Conservation (phyloP, 1,140 invertebrate species). For the Camponotus floridanus region DNA sequence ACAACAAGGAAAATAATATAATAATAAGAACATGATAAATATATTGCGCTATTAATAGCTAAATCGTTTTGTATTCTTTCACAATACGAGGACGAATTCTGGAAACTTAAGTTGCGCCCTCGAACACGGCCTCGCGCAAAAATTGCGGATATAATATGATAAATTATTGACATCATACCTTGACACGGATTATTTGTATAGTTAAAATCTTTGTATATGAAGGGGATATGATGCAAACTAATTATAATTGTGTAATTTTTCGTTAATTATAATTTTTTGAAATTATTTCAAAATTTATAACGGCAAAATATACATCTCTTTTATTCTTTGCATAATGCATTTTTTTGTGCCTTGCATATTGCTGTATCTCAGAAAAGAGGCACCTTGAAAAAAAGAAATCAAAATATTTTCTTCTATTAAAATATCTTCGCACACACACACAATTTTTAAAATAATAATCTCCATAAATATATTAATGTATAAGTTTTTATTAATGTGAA, state of each 20-base stretch:
- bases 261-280: background rate
- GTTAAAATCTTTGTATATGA: conserved; percentile 9
- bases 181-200: conserved; percentile 62
- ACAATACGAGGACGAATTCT: conserved; percentile 31
- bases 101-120: conserved; percentile 39
- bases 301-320: background rate
- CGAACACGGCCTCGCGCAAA: conserved; percentile 6
- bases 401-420: background rate
- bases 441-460: background rate
- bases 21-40: background rate
- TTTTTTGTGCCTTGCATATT: background rate
- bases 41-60: background rate
- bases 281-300: background rate
- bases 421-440: no score
- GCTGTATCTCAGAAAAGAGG: background rate
- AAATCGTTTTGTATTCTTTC: conserved; percentile 31
- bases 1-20: background rate
- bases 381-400: background rate
- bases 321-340: background rate
- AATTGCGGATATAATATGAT: conserved; percentile 43
- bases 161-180: conserved; percentile 58
- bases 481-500: background rate
- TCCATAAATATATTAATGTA: background rate
- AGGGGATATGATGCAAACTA: background rate
- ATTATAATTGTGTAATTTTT: background rate